A percentile compares a stretch with the other conserved stretches of the same genome.
Evolutionary conservation across 1,140 invertebrate genomes (phyloP).

Genomic region (Pseudomyrmex flavicornis): DNA sequence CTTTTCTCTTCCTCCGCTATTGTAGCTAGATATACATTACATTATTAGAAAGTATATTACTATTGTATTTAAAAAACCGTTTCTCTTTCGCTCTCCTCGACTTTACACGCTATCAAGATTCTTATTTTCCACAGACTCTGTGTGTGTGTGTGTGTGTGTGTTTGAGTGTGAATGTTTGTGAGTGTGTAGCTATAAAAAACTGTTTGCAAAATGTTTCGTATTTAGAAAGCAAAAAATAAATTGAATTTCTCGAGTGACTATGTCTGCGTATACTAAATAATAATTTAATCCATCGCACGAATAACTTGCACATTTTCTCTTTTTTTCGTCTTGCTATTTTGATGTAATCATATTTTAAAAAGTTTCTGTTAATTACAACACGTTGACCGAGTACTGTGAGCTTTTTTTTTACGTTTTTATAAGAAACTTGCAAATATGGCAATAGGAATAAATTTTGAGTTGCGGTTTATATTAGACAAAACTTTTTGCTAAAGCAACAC

Average conservation of each 20-base stretch:
- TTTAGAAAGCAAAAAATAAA: slow-evolving; percentile 74
- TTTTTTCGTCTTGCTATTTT: background rate
- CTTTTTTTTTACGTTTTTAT: background rate
- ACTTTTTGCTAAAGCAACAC: background rate
- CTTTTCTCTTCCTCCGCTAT: slow-evolving; percentile 67
- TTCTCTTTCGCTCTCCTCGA: slow-evolving; percentile 66
- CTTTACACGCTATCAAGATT: slow-evolving; percentile 70
- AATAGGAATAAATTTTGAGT: too few relatives aligned
- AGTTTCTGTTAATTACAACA: slow-evolving; percentile 15
- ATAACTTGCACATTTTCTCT: slow-evolving; percentile 60
- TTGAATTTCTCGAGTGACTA: slow-evolving; percentile 71
- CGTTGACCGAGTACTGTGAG: background rate
- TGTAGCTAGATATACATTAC: slow-evolving; percentile 76
- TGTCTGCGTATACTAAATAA: slow-evolving; percentile 71
- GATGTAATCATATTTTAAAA: slow-evolving; percentile 7
- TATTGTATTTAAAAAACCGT: slow-evolving; percentile 75
- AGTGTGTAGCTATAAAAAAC: slow-evolving; percentile 63
- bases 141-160: too few relatives aligned
- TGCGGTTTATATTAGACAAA: too few relatives aligned
- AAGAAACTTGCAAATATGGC: background rate
- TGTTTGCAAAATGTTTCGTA: slow-evolving; percentile 67
- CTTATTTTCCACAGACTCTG: slow-evolving; percentile 63
- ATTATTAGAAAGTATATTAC: slow-evolving; percentile 78
- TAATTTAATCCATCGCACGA: slow-evolving; percentile 74
- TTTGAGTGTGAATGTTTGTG: too few relatives aligned